Evolutionary conservation across 2,888 invertebrate species (phyloP).

Genomic region (Gonocerus acuteangulatus): DNA sequence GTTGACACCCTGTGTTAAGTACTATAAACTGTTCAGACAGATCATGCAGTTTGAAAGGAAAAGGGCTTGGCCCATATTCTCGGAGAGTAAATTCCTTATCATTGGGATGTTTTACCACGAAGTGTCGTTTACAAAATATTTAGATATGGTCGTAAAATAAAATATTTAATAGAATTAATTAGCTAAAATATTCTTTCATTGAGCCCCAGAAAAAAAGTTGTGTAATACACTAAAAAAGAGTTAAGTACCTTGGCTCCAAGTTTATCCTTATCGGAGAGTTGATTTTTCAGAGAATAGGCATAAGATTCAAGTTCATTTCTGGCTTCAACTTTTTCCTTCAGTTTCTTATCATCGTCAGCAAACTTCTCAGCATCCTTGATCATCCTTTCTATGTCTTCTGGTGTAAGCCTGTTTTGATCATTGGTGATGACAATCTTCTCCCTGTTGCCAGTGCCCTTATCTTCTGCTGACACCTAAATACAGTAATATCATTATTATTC

Average conservation of each 20-base stretch:
- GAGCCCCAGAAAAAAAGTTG: no score
- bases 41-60: no score
- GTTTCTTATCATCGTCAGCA: conserved; percentile 96
- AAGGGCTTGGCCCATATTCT: no score
- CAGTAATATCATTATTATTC: neutral
- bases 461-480: conserved; percentile 81
- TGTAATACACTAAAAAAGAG: no score
- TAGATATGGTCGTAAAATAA: no score
- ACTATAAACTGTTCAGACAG: no score
- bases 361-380: conserved; percentile 98
- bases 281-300: conserved; percentile 95
- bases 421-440: conserved; percentile 99
- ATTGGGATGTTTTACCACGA: no score
- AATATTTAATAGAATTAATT: no score
- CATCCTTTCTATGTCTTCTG: conserved; percentile 98
- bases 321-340: conserved; percentile 91
- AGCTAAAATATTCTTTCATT: no score
- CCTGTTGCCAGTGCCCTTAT: conserved; percentile 97
- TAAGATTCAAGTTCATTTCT: conserved; percentile 95
- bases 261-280: conserved; percentile 92
- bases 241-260: conserved; percentile 83
- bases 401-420: conserved; percentile 92
- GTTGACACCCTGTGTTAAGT: no score
- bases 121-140: no score
- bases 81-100: no score